These are phyloP conservation scores for Lutra lutra DNA, from an alignment of 2,797 vertebrate species.

Conservation along the genomic window DNA sequence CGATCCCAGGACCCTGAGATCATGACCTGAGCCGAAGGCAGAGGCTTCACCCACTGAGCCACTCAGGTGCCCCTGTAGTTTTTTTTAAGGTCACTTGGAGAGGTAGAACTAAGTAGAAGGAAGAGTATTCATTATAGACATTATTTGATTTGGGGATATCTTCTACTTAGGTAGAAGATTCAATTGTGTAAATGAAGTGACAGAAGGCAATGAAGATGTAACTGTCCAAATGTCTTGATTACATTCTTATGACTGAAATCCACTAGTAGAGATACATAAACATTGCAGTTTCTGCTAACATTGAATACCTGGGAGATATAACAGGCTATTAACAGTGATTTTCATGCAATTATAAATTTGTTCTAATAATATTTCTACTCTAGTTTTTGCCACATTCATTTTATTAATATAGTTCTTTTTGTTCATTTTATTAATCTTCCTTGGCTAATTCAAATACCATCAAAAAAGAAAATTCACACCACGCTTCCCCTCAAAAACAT, in stretches of 20 bases:
- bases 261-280: not conserved
- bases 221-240: not conserved
- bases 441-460: slow-evolving; percentile 13
- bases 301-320: not conserved
- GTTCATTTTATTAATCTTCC: not conserved
- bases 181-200: not conserved
- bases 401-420: not conserved
- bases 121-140: not conserved
- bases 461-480: not conserved
- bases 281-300: not conserved
- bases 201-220: not conserved
- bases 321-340: not conserved
- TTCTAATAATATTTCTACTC: not conserved
- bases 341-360: not conserved
- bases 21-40: too few relatives aligned
- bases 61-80: not conserved
- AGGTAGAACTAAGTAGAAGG: not conserved
- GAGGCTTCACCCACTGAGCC: too few relatives aligned
- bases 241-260: not conserved
- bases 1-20: too few relatives aligned
- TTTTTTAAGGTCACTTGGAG: not conserved
- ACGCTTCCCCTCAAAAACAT: not conserved
- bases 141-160: not conserved
- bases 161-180: not conserved
- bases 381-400: not conserved